Percentiles rank a stretch among this genome's conserved stretches.
Evolutionary conservation across 2,797 vertebrate genomes (phyloP).

Genomic region (Hyperoplus immaculatus): DNA sequence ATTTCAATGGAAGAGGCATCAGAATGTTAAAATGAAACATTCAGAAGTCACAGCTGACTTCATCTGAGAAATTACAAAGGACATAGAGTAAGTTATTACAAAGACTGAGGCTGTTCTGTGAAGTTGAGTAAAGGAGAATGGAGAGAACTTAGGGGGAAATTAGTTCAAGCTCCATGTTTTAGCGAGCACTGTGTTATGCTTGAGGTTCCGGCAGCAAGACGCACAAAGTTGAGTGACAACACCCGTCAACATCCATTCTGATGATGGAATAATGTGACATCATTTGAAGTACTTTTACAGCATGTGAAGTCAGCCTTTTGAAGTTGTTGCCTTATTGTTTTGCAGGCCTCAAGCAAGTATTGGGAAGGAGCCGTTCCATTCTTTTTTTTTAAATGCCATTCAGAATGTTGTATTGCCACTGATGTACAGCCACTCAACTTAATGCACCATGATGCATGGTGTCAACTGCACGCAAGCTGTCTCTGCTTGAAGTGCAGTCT

Average conservation of each 20-base stretch:
- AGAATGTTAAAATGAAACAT: background rate
- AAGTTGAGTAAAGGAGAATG: background rate
- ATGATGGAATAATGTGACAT: slow-evolving; percentile 40
- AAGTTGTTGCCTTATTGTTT: slow-evolving; percentile 23
- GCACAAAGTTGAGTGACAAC: background rate
- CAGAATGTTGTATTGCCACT: slow-evolving; percentile 28
- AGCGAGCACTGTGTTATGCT: background rate
- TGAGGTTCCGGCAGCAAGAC: slow-evolving; percentile 7
- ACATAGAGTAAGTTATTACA: background rate
- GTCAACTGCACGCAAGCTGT: slow-evolving; percentile 45
- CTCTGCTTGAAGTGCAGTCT: slow-evolving; percentile 34
- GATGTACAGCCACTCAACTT: slow-evolving; percentile 50
- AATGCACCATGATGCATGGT: slow-evolving; percentile 52
- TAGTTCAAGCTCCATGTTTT: background rate
- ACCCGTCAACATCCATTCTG: background rate
- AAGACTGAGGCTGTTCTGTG: background rate
- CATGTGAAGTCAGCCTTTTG: slow-evolving; percentile 32
- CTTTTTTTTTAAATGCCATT: slow-evolving; percentile 24
- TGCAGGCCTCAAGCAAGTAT: slow-evolving; percentile 26
- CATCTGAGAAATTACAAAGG: background rate
- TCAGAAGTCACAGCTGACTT: background rate
- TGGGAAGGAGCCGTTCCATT: slow-evolving; percentile 46
- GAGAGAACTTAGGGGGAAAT: background rate
- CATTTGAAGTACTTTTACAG: slow-evolving; percentile 16
- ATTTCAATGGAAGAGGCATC: background rate